These are phyloP conservation scores for Hafferia zeledoni DNA, from an alignment of 2,797 vertebrate species.

Conservation along the genomic window DNA sequence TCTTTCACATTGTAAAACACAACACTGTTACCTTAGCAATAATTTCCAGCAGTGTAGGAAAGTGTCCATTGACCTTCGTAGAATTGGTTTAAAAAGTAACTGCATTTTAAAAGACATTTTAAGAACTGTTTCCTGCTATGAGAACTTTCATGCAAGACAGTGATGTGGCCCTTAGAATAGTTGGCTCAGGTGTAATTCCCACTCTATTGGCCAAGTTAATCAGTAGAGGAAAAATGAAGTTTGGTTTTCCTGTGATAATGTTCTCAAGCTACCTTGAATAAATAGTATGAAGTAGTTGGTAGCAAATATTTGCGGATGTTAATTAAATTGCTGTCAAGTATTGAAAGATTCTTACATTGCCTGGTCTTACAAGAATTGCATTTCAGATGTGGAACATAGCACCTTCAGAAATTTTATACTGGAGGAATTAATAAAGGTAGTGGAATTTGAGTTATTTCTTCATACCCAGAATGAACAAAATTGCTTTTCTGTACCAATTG, in stretches of 20 bases:
- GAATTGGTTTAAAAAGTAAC: background rate
- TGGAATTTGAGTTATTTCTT: background rate
- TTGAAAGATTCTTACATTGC: background rate
- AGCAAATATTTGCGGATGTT: background rate
- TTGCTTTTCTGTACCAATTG: background rate
- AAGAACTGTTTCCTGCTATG: background rate
- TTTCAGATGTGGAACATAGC: background rate
- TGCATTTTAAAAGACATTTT: background rate
- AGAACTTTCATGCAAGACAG: background rate
- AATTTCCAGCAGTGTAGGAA: background rate
- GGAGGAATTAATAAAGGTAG: background rate
- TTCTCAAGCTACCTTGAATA: background rate
- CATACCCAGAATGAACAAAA: background rate
- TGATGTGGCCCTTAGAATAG: background rate
- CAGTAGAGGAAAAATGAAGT: background rate
- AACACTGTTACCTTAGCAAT: background rate
- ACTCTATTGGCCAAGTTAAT: background rate
- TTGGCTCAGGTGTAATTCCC: background rate
- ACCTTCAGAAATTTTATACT: background rate
- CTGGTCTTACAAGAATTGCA: background rate
- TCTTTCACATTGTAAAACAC: background rate
- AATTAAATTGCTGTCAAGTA: background rate
- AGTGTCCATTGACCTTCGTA: background rate
- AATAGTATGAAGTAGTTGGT: background rate
- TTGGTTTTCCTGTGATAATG: slow-evolving; percentile 9